Percentiles rank a stretch among this genome's conserved stretches.
Conservation (phyloP, 2,888 invertebrate genomes). For the Atethmia centrago region DNA sequence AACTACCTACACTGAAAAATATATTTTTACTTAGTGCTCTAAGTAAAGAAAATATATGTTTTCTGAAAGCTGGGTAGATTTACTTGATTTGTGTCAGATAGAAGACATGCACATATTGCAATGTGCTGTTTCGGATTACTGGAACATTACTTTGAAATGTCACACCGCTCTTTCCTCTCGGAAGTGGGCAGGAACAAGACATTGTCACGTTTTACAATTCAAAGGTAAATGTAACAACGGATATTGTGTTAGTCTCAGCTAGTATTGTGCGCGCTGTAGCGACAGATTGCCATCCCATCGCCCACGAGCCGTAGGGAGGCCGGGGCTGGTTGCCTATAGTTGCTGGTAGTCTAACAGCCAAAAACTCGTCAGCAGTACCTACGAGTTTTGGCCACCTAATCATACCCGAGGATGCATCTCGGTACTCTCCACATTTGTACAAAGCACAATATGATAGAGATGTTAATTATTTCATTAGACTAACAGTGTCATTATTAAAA, state of each 20-base stretch:
- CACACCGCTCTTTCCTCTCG: background rate
- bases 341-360: background rate
- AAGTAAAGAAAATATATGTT: background rate
- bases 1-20: background rate
- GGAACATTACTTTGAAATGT: no score
- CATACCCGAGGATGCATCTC: background rate
- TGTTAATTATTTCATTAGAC: background rate
- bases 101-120: no score
- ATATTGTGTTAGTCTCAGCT: conserved; percentile 35
- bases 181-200: conserved; percentile 33
- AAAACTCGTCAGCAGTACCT: background rate
- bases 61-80: background rate
- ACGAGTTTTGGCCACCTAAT: no score
- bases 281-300: conserved; percentile 52
- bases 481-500: background rate
- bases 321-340: background rate
- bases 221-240: conserved; percentile 40
- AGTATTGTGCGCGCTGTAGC: conserved; percentile 36
- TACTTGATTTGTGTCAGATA: no score
- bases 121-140: no score
- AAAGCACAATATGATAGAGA: background rate
- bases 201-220: conserved; percentile 20
- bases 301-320: conserved; percentile 40
- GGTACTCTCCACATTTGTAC: background rate
- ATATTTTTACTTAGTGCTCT: background rate